phyloP scores from a whole-genome alignment of 2,888 invertebrate genomes.

The Orgyia antiqua region DNA sequence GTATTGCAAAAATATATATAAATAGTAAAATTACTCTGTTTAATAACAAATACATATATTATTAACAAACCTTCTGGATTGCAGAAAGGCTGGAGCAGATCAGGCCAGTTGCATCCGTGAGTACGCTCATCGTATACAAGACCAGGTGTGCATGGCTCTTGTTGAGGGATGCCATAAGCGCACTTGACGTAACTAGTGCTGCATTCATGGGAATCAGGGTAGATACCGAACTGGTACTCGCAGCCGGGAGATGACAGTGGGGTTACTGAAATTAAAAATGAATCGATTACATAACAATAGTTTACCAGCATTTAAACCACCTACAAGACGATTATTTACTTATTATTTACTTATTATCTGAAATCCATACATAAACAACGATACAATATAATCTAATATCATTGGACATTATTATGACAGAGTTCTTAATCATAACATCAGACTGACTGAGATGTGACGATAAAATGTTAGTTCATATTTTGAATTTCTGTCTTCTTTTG shows the following conservation, averaged over 20 bases:
- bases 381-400: no score
- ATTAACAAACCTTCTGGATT: slow-evolving; percentile 87
- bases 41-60: no score
- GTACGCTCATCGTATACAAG: slow-evolving; percentile 92
- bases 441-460: no score
- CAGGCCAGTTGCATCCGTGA: slow-evolving; percentile 96
- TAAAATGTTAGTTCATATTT: no score
- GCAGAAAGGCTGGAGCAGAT: slow-evolving; percentile 90
- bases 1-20: no score
- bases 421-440: no score
- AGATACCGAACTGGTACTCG: slow-evolving; percentile 93
- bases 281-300: background rate
- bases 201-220: slow-evolving; percentile 87
- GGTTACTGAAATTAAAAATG: slow-evolving; percentile 77
- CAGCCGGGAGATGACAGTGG: slow-evolving; percentile 90
- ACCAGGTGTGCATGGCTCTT: slow-evolving; percentile 90
- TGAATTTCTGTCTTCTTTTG: no score
- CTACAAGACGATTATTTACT: no score
- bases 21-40: no score
- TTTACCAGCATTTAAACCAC: background rate
- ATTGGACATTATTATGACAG: no score
- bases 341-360: no score
- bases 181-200: slow-evolving; percentile 93
- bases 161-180: slow-evolving; percentile 87
- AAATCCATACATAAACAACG: no score